A percentile compares a stretch with the other conserved stretches of the same genome.
phyloP scores from a whole-genome alignment of 2,113 vertebrate species.

The Callipepla californica region DNA sequence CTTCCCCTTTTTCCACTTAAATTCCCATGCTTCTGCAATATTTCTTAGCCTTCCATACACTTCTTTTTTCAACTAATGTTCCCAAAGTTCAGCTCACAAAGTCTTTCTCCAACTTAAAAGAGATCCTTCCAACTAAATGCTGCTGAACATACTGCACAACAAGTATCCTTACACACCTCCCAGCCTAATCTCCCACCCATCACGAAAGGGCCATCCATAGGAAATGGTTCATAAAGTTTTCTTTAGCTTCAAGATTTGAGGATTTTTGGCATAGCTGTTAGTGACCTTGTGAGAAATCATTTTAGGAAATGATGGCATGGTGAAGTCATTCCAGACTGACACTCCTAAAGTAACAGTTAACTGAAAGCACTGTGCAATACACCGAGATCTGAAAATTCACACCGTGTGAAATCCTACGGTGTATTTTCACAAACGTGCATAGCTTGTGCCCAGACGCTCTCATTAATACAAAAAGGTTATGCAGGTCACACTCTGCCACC shows the following conservation, averaged over 20 bases:
- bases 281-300: neutral
- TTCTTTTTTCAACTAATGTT: neutral
- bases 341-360: constrained; percentile 25
- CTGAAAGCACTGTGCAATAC: neutral
- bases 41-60: neutral
- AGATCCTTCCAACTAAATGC: neutral
- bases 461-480: neutral
- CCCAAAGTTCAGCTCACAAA: neutral
- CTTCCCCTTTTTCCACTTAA: neutral
- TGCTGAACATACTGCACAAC: neutral
- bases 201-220: neutral
- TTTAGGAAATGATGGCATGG: constrained; percentile 20
- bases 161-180: neutral
- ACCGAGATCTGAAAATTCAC: neutral
- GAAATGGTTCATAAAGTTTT: neutral
- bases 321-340: constrained; percentile 29
- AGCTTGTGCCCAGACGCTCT: neutral
- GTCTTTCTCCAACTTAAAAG: neutral
- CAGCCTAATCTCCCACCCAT: constrained; percentile 9
- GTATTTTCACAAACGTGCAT: neutral
- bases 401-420: neutral
- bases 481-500: neutral
- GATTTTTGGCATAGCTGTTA: neutral
- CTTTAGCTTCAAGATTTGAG: constrained; percentile 9
- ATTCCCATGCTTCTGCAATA: neutral